Evolutionary conservation across 2,888 invertebrate species (phyloP).

Genomic region (Eupithecia subfuscata): DNA sequence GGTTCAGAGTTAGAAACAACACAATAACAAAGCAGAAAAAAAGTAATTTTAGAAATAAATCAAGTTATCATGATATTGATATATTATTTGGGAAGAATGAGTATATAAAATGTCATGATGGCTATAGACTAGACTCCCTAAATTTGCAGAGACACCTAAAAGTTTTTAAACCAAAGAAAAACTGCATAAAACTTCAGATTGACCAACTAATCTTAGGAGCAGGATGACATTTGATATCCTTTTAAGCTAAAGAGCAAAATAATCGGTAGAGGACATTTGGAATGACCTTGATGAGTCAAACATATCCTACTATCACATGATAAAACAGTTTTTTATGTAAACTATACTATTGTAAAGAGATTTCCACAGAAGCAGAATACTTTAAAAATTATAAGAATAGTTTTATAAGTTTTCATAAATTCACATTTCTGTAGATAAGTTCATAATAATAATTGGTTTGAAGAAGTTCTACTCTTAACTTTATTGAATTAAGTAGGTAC

Average conservation of each 20-base stretch:
- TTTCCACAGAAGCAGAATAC: background rate
- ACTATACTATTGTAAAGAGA: background rate
- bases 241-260: background rate
- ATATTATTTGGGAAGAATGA: background rate
- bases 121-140: background rate
- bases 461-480: background rate
- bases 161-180: too few relatives aligned
- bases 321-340: background rate
- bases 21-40: background rate
- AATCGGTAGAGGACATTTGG: conserved; percentile 17
- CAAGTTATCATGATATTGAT: background rate
- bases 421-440: background rate
- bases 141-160: background rate
- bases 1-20: background rate
- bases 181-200: background rate
- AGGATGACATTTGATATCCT: conserved; percentile 18
- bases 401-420: background rate
- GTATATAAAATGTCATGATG: background rate
- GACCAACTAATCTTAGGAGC: background rate
- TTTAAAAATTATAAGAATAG: background rate
- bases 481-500: background rate
- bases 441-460: background rate
- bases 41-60: background rate
- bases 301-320: background rate
- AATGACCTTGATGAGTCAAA: conserved; percentile 27